Base-by-base conservation (phyloP, 1,140 invertebrate genomes). In the Carcinoscorpius rotundicauda region DNA sequence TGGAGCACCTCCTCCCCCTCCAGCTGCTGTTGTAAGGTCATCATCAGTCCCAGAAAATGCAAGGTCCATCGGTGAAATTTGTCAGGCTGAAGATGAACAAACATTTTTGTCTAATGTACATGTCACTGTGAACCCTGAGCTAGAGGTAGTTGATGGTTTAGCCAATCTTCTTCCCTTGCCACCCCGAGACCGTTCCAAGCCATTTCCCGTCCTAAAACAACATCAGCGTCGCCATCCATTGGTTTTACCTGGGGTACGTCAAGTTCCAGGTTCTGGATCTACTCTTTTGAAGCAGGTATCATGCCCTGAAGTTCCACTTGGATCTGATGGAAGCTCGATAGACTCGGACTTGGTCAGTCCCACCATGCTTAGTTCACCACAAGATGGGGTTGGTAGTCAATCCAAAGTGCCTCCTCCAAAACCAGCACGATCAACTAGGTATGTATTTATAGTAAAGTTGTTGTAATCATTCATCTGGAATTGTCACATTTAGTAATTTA, bases 221-320 rank as follows among this genome's bases (percentile, higher is more conserved):
- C 91, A 91, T 75, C 86, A 90, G 63, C 79, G 91, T 58, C 93
- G 91, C 75, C 87, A 93, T 81, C 91, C 91, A 0, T 76, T 94
- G n/a, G 85, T 92, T 55, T 87, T 91, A 69, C 87, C 88, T 9
- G 71, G 69, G 6, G 67, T 67, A 11, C 58, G 52, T 53, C 55
- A 61, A 53, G 51, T 63, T 9, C 10, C 51, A 29, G 69, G 65
- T 11, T 55, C 53, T 55, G n/a, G 60, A 55, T 58, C 58, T 50
- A 55, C 63, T 59, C 61, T 70, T n/a, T 51, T 64, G 5, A 70
- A 70, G 51, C 69, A 70, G 56, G 61, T 69, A 49, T 66, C 69
- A 6, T 71, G 68, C 60, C 68, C 68, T 51, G 69, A 71, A 63
- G 62, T 67, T 50, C 70, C 68, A 56, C 52, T 29, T 29, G 29